These are phyloP conservation scores for Acleris literana DNA, from an alignment of 2,888 invertebrate genomes.

Conservation along the genomic window DNA sequence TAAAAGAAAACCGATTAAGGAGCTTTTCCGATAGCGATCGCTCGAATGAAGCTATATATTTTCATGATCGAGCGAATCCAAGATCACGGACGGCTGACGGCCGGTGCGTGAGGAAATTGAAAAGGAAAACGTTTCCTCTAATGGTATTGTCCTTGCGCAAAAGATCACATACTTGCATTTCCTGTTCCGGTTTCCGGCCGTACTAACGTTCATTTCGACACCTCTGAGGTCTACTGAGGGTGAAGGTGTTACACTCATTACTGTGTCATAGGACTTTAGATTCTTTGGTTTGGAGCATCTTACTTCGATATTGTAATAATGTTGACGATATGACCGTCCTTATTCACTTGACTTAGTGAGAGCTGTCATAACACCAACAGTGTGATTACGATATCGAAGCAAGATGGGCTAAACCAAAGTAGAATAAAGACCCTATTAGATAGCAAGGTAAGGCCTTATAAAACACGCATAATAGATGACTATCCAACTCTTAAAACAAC, in stretches of 20 bases:
- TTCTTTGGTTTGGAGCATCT: neutral
- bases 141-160: constrained; percentile 64
- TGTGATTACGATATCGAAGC: too few relatives aligned
- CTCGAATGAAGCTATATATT: constrained; percentile 82
- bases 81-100: constrained; percentile 78
- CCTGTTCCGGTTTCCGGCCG: constrained; percentile 42
- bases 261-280: too few relatives aligned
- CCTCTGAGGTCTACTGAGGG: constrained; percentile 4
- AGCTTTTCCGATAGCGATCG: constrained; percentile 81
- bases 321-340: too few relatives aligned
- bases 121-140: constrained; percentile 72
- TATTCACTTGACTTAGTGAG: too few relatives aligned
- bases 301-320: too few relatives aligned
- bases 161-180: constrained; percentile 57
- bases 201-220: constrained; percentile 35
- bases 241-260: neutral
- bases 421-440: too few relatives aligned
- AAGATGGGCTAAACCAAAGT: too few relatives aligned
- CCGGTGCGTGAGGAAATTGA: constrained; percentile 79
- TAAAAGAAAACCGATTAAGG: constrained; percentile 83
- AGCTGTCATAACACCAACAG: too few relatives aligned
- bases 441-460: too few relatives aligned
- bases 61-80: constrained; percentile 80
- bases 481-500: neutral
- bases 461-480: too few relatives aligned